Evolutionary conservation across 2,113 vertebrate genomes (phyloP), one percentile per base, ranked within the genome.

Genomic region (Phainopepla nitens): DNA sequence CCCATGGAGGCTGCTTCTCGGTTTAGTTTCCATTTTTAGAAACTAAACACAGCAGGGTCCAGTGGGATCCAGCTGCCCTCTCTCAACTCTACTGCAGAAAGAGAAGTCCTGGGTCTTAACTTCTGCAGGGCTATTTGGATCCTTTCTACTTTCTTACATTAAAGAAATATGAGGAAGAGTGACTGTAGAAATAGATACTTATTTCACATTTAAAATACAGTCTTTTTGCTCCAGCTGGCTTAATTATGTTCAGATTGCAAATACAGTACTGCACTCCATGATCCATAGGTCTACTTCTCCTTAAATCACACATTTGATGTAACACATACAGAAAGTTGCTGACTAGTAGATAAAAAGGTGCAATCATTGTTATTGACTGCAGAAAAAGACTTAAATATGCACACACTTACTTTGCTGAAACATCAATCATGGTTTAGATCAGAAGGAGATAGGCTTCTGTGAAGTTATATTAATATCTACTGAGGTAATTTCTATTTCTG

Each of bases 31-130:
- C 76, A 96, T 95, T 96, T 96, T 93, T 95, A 96, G 96, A 93
- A 95, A 81, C 88, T 77, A 54, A 96, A 77, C 96, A 65, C 96
- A 96, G 96, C 96, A 75, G 93, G 94, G 92, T 95, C 94, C 94
- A 96, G 95, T 97, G 96, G 94, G 96, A 97, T 97, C 88, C 93
- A 95, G 88, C 90, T 96, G 95, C 95, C 93, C 96, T 96, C 72
- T 91, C 82, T 96, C 90, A 96, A 81, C 94, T 95, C 56, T 78
- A 77, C 56, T 71, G 39, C 56, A 71, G 68, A 58, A 42, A 89
- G 75, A 53, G 44, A 50, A 45, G 61, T 83, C 58, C 71, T 75
- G 76, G 54, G 45, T 93, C 68, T 73, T 90, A 86, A 81, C 50
- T 90, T 95, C 86, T 68, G 0, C 79, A 42, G 72, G 49, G 29